These are phyloP conservation scores for Drosophila mayaguana DNA, from an alignment of 2,888 invertebrate genomes.

Conservation along the genomic window DNA sequence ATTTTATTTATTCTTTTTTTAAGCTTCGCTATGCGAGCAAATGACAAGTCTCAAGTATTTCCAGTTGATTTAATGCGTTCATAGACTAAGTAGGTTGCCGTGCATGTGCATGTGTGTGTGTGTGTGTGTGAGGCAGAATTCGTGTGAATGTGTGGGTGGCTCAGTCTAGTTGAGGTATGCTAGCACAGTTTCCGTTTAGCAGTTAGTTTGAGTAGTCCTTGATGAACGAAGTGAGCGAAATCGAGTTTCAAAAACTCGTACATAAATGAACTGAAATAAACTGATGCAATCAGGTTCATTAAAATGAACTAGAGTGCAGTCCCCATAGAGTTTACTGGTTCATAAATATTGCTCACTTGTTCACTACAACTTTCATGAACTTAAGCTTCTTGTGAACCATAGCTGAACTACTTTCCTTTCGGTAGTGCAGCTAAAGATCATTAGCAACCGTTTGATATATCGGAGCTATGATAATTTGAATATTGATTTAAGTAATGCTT, in stretches of 20 bases:
- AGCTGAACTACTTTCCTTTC: neutral
- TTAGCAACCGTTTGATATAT: neutral
- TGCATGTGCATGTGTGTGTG: slow-evolving; percentile 21
- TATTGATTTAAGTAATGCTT: neutral
- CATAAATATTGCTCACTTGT: neutral
- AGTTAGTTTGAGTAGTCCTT: slow-evolving; percentile 7
- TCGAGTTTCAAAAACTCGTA: neutral
- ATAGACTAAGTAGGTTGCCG: slow-evolving; percentile 32
- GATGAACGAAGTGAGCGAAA: neutral
- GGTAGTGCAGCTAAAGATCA: neutral
- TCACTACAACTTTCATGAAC: neutral
- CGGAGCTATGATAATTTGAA: no score
- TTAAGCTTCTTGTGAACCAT: neutral
- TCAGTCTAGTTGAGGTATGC: slow-evolving; percentile 50
- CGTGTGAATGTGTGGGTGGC: slow-evolving; percentile 22
- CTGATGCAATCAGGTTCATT: neutral
- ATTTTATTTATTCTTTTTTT: neutral
- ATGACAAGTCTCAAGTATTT: slow-evolving; percentile 56
- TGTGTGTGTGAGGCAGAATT: slow-evolving; percentile 23
- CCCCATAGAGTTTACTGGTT: neutral
- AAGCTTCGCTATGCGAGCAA: slow-evolving; percentile 51
- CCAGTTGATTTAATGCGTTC: slow-evolving; percentile 69
- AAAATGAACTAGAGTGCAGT: neutral
- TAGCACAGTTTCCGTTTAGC: slow-evolving; percentile 25
- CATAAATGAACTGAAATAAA: neutral